A percentile compares a stretch with the other conserved stretches of the same genome.
These are phyloP conservation scores for Zoanthus solanderi DNA, from an alignment of 92 coral and sea anemone species.

Conservation along the genomic window DNA sequence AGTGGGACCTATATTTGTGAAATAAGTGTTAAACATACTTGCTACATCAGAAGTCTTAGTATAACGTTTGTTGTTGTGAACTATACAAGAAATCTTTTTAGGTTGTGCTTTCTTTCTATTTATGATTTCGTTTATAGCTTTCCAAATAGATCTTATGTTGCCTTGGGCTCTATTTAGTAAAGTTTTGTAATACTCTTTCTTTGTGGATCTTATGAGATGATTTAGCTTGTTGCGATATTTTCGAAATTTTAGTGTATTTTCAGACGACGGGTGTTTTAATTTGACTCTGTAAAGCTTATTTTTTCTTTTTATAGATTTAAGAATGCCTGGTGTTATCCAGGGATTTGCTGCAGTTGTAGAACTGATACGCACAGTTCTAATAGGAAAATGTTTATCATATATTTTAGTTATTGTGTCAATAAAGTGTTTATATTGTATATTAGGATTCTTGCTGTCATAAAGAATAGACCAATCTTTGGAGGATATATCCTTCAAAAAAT, in stretches of 20 bases:
- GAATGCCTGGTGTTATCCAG: conserved; percentile 40
- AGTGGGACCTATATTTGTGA: conserved; percentile 21
- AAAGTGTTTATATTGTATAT: conserved; percentile 15
- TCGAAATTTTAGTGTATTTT: neutral
- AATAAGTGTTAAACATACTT: neutral
- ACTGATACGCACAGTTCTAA: conserved; percentile 27
- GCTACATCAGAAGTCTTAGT: conserved; percentile 6
- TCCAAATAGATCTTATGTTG: conserved; percentile 28
- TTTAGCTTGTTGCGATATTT: neutral
- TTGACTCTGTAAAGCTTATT: neutral
- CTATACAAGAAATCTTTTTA: neutral
- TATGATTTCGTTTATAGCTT: neutral
- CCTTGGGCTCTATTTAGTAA: conserved; percentile 34
- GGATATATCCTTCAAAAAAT: conserved; percentile 37
- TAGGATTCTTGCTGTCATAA: conserved; percentile 21
- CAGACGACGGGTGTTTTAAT: neutral
- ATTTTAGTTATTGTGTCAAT: conserved; percentile 31
- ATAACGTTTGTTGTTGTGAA: conserved; percentile 14
- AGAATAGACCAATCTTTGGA: conserved; percentile 35
- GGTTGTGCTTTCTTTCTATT: neutral
- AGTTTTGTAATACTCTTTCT: conserved; percentile 22
- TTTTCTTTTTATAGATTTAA: conserved; percentile 21
- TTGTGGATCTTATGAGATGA: neutral
- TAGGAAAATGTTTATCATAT: conserved; percentile 37
- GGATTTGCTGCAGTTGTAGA: conserved; percentile 28